A percentile compares a stretch with the other conserved stretches of the same genome.
Evolutionary conservation across 2,797 vertebrate genomes (phyloP).

Genomic region (Sandelia bainsii): DNA sequence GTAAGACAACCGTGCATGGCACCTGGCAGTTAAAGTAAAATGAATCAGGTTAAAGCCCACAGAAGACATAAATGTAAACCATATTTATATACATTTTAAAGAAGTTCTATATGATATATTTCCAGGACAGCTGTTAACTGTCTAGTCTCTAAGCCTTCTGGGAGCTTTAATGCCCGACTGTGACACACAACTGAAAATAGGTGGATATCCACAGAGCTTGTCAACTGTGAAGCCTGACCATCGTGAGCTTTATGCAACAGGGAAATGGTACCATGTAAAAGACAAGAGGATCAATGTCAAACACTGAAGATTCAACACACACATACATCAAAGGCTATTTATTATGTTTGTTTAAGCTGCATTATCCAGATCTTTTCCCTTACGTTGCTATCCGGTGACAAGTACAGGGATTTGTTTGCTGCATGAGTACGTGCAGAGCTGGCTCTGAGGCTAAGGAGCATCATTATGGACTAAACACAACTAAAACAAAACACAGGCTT

Average conservation of each 20-base stretch:
- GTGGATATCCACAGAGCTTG: slow-evolving; percentile 34
- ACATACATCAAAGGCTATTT: slow-evolving; percentile 22
- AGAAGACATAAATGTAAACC: neutral
- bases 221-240: slow-evolving; percentile 18
- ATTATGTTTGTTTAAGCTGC: slow-evolving; percentile 31
- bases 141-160: slow-evolving; percentile 29
- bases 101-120: neutral
- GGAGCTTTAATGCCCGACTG: slow-evolving; percentile 24
- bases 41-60: neutral
- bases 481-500: slow-evolving; percentile 75
- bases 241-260: slow-evolving; percentile 11
- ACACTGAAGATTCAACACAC: neutral
- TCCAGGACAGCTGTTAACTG: slow-evolving; percentile 28
- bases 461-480: slow-evolving; percentile 76
- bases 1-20: too few species aligned
- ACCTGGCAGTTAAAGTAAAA: neutral
- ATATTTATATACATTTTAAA: neutral
- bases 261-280: slow-evolving; percentile 34
- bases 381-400: slow-evolving; percentile 48
- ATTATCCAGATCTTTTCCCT: slow-evolving; percentile 28
- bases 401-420: slow-evolving; percentile 56
- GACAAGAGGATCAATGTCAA: slow-evolving; percentile 30
- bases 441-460: slow-evolving; percentile 72
- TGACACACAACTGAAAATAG: slow-evolving; percentile 63
- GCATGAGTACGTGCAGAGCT: slow-evolving; percentile 36